These are phyloP conservation scores for Parnassius orleans DNA, from an alignment of 2,888 invertebrate species.

Conservation along the genomic window DNA sequence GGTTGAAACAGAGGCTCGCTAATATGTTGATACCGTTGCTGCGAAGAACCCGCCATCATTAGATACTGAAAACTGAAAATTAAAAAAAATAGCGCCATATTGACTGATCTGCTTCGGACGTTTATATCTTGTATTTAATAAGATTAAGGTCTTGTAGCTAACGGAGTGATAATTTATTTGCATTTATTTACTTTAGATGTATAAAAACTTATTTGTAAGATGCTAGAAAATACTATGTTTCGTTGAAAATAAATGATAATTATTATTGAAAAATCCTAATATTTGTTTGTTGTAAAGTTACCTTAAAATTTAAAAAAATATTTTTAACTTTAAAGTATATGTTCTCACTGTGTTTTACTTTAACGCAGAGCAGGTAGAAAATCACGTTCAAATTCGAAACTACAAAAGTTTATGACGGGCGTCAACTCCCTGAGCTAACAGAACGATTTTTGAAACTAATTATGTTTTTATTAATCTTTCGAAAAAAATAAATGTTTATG, in stretches of 20 bases:
- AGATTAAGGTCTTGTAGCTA: constrained; percentile 16
- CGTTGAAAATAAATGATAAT: constrained; percentile 75
- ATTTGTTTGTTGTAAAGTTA: constrained; percentile 30
- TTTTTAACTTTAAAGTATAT: not conserved
- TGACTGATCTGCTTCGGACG: constrained; percentile 14
- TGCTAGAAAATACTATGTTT: constrained; percentile 62
- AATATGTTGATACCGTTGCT: constrained; percentile 78
- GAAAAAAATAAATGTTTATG: no score
- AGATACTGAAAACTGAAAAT: constrained; percentile 20
- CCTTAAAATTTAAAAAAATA: not conserved
- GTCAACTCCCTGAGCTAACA: no score
- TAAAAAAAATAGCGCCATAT: constrained; percentile 1
- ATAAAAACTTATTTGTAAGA: constrained; percentile 35
- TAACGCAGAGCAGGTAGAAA: no score
- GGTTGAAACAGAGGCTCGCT: constrained; percentile 75
- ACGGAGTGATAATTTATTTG: constrained; percentile 51
- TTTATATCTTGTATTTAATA: constrained; percentile 8
- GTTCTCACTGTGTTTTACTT: no score
- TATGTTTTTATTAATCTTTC: no score
- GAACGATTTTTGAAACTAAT: no score
- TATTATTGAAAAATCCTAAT: constrained; percentile 76
- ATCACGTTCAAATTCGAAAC: no score
- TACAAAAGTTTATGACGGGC: no score
- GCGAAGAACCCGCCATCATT: constrained; percentile 64
- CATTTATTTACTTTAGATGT: constrained; percentile 62